Evolutionary conservation across 1,140 invertebrate genomes (phyloP), one percentile per base, ranked within the genome.

Genomic region (Zaprionus africanus): DNA sequence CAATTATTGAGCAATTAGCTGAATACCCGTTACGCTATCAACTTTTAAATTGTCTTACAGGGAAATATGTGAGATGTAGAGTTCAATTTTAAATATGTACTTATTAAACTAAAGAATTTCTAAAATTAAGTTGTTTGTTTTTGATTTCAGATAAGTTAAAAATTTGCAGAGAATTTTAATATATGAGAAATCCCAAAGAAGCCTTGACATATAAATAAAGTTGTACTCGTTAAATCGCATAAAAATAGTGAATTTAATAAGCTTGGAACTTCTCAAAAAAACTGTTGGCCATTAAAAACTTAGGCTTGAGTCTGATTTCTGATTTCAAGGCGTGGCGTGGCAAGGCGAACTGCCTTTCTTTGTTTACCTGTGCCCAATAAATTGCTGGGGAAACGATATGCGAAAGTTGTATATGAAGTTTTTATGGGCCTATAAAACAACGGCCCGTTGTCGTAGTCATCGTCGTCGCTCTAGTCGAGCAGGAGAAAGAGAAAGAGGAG

Each of bases 1-100:
- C 85, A 90, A 90, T 90, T 90, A 90, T 76, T 68, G 67, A 46
- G 65, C 76, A 85, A 90, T 90, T 90, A 90, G 82, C 79, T 28
- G 26, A 28, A 28, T 28, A 6, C 1, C 6, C 28, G 7, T 19
- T 9, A 24, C 19, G 19, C 2, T 51, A 56, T 31, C 13, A 56
- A n/a, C 13, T 24, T 24, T 12, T 28, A n/a, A 56, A 56, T 46
- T 41, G 12, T 11, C 13, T 54, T 13, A 24, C 12, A 26, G 5
- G n/a, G 53, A 9, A 56, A 24, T 56, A 56, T 31, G 6, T 9
- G 2, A 46, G 2, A 15, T 54, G 26, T 1, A 28, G 15, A 15
- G 0, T 15, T 15, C 13, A 17, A 1, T 46, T 9, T 17, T 3
- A 17, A 7, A 6, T 9, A 2, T 1, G 0, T 7, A 43, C 17